Base-by-base conservation (phyloP, 2,113 vertebrate genomes). In the Triplophysa rosa region DNA sequence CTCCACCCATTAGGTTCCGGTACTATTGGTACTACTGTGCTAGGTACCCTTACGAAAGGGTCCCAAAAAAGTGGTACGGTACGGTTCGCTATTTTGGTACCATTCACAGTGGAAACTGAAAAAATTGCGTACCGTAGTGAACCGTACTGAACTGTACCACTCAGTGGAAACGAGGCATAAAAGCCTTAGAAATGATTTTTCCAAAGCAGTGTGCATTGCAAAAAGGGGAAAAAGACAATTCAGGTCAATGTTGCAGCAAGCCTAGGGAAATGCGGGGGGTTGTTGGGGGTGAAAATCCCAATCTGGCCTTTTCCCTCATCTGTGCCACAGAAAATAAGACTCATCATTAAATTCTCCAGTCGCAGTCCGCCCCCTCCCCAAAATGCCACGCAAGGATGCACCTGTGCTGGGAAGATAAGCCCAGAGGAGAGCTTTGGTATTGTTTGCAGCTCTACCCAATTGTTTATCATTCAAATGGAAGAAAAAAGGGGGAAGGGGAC, bases 401-500 rank as follows among this genome's bases (percentile, higher is more conserved):
- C 92, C 93, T 93, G 93, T 91, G 88, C 88, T 81, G 88, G 88
- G 83, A 86, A 93, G 93, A 94, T 93, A 94, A 93, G 92, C 86
- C 86, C 80, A 87, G 85, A 87, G 80, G 87, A 90, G 89, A 88
- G 91, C 84, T 88, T 85, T 85, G 12, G 87, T 86, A 94, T 92
- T 93, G 93, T 93, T 92, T 89, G 85, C 80, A 82, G 84, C 87
- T 89, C 83, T 24, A 78, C 87, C 83, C 85, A 88, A 91, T 91
- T 93, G 92, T 92, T 92, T 91, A 92, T 91, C 92, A 91, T 89
- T 92, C 86, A 86, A 88, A 83, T 84, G 85, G 78, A 89, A 89
- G 87, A 87, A 75, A 85, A 76, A 86, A 71, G 74, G 65, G 71
- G 63, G 70, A 67, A 86, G 62, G 69, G 66, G 64, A 88, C 88